These are phyloP conservation scores for Pelagia noctiluca DNA, from an alignment of 30 jellyfish, hydroid and myxozoan species.

Conservation along the genomic window DNA sequence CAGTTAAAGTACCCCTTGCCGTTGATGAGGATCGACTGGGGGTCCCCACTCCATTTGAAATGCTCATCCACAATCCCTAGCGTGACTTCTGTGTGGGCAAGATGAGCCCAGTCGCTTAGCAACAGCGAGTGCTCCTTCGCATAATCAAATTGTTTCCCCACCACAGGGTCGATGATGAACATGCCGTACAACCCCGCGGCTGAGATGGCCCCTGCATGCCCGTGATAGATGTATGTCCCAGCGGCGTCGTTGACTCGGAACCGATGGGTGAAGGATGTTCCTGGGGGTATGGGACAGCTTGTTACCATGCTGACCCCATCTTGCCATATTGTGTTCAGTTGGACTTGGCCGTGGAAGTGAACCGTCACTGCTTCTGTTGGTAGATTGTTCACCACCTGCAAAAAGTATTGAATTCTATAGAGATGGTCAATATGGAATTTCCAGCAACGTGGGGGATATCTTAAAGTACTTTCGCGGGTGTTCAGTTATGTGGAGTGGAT, in stretches of 20 bases:
- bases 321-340: slow-evolving; percentile 59
- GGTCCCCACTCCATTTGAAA: slow-evolving; percentile 68
- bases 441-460: no score
- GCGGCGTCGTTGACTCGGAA: slow-evolving; percentile 40
- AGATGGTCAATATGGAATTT: no score
- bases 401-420: no score
- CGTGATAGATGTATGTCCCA: slow-evolving; percentile 61
- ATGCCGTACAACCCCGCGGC: slow-evolving; percentile 67
- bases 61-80: slow-evolving; percentile 59
- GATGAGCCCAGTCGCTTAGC: slow-evolving; percentile 68
- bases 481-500: no score
- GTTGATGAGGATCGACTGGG: slow-evolving; percentile 54
- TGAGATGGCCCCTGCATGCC: slow-evolving; percentile 61
- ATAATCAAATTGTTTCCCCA: slow-evolving; percentile 20
- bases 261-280: slow-evolving; percentile 61
- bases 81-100: slow-evolving; percentile 40
- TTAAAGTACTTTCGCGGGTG: no score
- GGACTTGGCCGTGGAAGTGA: slow-evolving; percentile 65
- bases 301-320: slow-evolving; percentile 66
- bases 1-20: slow-evolving; percentile 58
- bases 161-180: slow-evolving; percentile 36
- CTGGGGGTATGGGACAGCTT: slow-evolving; percentile 60
- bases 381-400: slow-evolving; percentile 54
- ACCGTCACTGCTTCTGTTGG: slow-evolving; percentile 58
- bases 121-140: slow-evolving; percentile 52